Conservation (phyloP, 2,113 vertebrate species). For the Ivindomyrus marchei region DNA sequence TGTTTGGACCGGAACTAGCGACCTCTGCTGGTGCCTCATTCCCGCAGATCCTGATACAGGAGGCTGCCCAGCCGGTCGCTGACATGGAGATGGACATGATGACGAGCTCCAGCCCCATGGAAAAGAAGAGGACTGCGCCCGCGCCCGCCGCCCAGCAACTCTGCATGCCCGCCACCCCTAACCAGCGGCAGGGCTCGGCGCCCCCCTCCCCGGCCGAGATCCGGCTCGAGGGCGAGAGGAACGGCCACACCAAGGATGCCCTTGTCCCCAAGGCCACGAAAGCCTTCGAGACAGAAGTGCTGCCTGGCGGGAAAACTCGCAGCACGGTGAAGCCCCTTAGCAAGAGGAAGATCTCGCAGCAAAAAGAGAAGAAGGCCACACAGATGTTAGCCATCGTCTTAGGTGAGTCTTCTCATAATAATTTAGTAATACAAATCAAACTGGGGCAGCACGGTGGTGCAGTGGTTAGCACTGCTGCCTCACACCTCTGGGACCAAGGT, state of each 20-base stretch:
- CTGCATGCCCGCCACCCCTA: constrained; percentile 57
- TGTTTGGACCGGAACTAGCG: no score
- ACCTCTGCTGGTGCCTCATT: not conserved
- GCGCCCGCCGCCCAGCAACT: not conserved
- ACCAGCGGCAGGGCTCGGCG: constrained; percentile 63
- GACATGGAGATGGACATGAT: constrained; percentile 86
- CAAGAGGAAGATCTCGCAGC: constrained; percentile 82
- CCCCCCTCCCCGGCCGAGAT: constrained; percentile 63
- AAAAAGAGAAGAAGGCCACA: constrained; percentile 67
- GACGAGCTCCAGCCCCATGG: constrained; percentile 75
- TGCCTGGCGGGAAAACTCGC: constrained; percentile 88
- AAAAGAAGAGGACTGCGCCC: constrained; percentile 63
- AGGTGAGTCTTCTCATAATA: constrained; percentile 43
- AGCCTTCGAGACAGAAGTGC: constrained; percentile 82
- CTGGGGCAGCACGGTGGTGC: not conserved
- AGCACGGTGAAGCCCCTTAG: constrained; percentile 82
- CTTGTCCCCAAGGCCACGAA: constrained; percentile 60
- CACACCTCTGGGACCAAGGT: not conserved
- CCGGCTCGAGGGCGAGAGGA: constrained; percentile 71
- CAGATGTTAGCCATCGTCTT: constrained; percentile 69
- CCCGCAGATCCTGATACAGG: constrained; percentile 72
- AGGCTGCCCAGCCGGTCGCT: constrained; percentile 72
- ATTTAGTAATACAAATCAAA: not conserved
- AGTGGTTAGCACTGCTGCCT: not conserved
- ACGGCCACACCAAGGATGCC: constrained; percentile 70